Evolutionary conservation across 1,140 invertebrate species (phyloP).

Genomic region (Conopomorpha cramerella): DNA sequence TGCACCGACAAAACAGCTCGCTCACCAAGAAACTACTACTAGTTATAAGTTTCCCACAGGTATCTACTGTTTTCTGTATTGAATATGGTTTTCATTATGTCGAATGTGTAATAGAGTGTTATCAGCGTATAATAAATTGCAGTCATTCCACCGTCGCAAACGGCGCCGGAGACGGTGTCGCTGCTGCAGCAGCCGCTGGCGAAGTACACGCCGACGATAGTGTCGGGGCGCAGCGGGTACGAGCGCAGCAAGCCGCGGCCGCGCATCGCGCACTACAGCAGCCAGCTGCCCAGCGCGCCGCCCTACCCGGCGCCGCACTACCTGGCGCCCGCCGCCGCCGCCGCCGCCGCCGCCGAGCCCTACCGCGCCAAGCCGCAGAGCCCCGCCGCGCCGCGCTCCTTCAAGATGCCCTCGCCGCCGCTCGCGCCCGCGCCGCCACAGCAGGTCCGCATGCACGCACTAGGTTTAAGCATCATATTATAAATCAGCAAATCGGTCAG

Average conservation of each 20-base stretch:
- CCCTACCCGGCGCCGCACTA: constrained; percentile 29
- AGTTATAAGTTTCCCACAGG: too few relatives aligned
- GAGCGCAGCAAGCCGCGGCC: constrained; percentile 28
- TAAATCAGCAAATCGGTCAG: too few relatives aligned
- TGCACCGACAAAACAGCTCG: constrained; percentile 23
- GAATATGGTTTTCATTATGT: too few relatives aligned
- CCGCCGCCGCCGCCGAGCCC: constrained; percentile 16
- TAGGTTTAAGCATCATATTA: too few relatives aligned
- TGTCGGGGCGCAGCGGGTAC: constrained; percentile 29
- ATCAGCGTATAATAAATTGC: too few relatives aligned
- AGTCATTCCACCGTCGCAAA: constrained; percentile 39
- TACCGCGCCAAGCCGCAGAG: constrained; percentile 24
- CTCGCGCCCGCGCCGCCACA: constrained; percentile 22
- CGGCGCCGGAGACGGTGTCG: constrained; percentile 43
- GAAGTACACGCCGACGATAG: constrained; percentile 34
- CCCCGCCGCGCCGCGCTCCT: constrained; percentile 19
- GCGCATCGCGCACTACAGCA: constrained; percentile 25
- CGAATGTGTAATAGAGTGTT: too few relatives aligned
- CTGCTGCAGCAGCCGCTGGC: constrained; percentile 39
- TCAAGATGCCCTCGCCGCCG: constrained; percentile 45
- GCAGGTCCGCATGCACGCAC: constrained; percentile 16
- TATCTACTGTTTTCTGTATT: too few relatives aligned
- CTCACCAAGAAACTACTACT: too few relatives aligned
- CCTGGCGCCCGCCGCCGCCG: constrained; percentile 12
- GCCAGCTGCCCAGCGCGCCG: constrained; percentile 13